Percentiles rank a stretch among this genome's conserved stretches.
Conservation (phyloP, 2,797 vertebrate genomes). For the Ctenopoma kingsleyae region DNA sequence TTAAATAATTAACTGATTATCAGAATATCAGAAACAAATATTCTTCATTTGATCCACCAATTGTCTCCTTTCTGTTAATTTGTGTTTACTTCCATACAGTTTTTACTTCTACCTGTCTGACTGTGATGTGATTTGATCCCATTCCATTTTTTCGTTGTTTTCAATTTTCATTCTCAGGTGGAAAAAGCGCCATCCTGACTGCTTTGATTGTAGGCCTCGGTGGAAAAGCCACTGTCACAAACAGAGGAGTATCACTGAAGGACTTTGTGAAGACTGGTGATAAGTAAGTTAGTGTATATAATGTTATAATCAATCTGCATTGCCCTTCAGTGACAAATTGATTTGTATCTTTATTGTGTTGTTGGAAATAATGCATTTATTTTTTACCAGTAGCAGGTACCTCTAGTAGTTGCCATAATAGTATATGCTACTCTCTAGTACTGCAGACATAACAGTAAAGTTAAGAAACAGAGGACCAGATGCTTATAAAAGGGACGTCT, state of each 20-base stretch:
- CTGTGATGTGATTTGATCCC: background rate
- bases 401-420: background rate
- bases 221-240: constrained; percentile 81
- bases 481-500: constrained; percentile 54
- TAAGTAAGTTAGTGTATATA: constrained; percentile 40
- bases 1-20: background rate
- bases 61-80: background rate
- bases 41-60: background rate
- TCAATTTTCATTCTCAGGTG: constrained; percentile 36
- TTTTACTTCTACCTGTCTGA: background rate
- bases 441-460: constrained; percentile 52
- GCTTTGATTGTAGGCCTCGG: constrained; percentile 83
- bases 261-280: constrained; percentile 65
- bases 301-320: background rate
- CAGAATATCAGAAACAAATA: too few species aligned
- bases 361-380: background rate
- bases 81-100: constrained; percentile 3
- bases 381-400: background rate
- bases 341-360: background rate
- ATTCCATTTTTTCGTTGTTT: background rate
- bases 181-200: constrained; percentile 74
- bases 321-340: background rate
- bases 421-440: constrained; percentile 9
- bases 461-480: constrained; percentile 65
- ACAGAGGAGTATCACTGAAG: constrained; percentile 78